phyloP scores from a whole-genome alignment of 2,113 vertebrate species.

The Grammomys surdaster region DNA sequence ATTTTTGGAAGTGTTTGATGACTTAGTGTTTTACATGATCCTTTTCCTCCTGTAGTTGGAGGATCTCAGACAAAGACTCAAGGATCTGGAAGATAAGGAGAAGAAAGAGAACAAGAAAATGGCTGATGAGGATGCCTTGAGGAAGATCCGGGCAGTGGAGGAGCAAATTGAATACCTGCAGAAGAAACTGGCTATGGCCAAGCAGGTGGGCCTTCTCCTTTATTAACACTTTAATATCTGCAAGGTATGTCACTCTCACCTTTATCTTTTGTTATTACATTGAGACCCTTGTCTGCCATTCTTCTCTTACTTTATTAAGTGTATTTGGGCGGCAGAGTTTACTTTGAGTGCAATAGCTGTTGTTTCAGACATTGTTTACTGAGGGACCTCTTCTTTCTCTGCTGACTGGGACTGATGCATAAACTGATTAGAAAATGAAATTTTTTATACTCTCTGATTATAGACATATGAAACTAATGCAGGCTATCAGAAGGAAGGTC shows the following conservation, averaged over 20 bases:
- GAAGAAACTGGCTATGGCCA: constrained; percentile 97
- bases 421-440: constrained; percentile 11
- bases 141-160: constrained; percentile 96
- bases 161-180: constrained; percentile 98
- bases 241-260: not conserved
- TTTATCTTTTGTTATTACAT: not conserved
- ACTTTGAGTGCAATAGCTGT: constrained; percentile 5
- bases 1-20: not conserved
- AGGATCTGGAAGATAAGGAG: constrained; percentile 96
- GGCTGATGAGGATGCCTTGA: constrained; percentile 96
- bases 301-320: constrained; percentile 34
- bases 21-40: constrained; percentile 28
- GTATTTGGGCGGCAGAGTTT: constrained; percentile 14
- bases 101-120: constrained; percentile 98
- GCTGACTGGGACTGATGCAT: not conserved
- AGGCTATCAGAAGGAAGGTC: not conserved
- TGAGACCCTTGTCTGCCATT: constrained; percentile 22
- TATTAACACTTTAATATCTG: not conserved
- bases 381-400: not conserved
- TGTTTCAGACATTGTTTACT: constrained; percentile 30
- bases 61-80: constrained; percentile 94
- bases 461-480: constrained; percentile 2
- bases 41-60: constrained; percentile 89
- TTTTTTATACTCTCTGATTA: not conserved
- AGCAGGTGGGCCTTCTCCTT: constrained; percentile 90